Base-by-base conservation (phyloP, 2,113 vertebrate species). In the Sialia sialis region DNA sequence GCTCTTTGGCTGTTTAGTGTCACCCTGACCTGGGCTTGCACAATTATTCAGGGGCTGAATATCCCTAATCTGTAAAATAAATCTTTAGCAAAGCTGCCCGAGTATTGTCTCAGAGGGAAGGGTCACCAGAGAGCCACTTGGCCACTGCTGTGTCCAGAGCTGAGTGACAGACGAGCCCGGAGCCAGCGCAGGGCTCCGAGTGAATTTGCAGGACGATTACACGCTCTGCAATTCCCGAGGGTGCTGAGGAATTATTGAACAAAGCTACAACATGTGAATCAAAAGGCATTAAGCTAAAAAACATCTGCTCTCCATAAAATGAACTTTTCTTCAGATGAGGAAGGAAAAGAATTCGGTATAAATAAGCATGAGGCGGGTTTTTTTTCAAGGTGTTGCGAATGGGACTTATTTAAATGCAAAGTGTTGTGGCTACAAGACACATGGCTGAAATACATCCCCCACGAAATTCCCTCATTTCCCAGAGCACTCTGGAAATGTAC, bases 221-320 rank as follows among this genome's bases (percentile, higher is more conserved):
- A 97, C 14, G 74, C 79, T 93, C 82, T 68, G 75, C 55, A 95
- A 94, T 91, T 63, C 96, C 92, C 93, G 70, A 81, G 51, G 62
- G 93, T 67, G 27, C 92, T 67, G 79, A 84, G 88, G 91, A 97
- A 70, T 95, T 95, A 96, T 90, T 95, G 93, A 96, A 97, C 90
- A 94, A 97, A 95, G 85, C 72, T 87, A 86, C 88, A 96, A 95
- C 93, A 96, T 64, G 55, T 43, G 95, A 95, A 95, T 95, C 91
- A 95, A 95, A 96, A 93, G 68, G 82, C 90, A 95, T 90, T 93
- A 94, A 96, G 92, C 94, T 81, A 77, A 88, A 95, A 95, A 90
- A 94, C 93, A 97, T 93, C 94, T 96, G 95, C 88, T 95, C 59
- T 80, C 95, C 82, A 91, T 96, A 95, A 96, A 95, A 91, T 26